phyloP scores from a whole-genome alignment of 2,113 vertebrate genomes.

The Peromyscus maniculatus region DNA sequence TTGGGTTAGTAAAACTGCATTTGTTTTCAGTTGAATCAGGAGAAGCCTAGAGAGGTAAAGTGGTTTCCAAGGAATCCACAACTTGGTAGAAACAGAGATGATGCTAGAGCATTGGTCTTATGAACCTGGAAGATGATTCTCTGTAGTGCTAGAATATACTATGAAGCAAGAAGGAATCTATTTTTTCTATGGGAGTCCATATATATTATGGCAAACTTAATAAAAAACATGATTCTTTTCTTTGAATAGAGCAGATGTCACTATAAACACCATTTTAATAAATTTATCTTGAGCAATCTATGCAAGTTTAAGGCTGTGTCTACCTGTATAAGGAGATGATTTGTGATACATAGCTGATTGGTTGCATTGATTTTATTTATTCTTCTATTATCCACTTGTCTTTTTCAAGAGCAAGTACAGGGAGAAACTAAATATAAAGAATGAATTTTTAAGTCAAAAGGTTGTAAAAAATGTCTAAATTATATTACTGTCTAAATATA shows the following conservation, averaged over 20 bases:
- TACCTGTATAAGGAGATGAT: slow-evolving; percentile 55
- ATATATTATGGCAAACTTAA: slow-evolving; percentile 21
- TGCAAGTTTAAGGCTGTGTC: background rate
- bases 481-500: slow-evolving; percentile 61
- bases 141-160: background rate
- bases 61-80: background rate
- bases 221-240: background rate
- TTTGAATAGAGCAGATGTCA: background rate
- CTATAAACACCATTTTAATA: slow-evolving; percentile 49
- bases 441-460: slow-evolving; percentile 66
- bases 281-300: slow-evolving; percentile 45
- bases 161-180: background rate
- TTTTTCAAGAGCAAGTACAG: slow-evolving; percentile 61
- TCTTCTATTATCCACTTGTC: slow-evolving; percentile 59
- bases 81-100: slow-evolving; percentile 2
- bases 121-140: background rate
- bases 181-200: background rate
- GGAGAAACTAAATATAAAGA: slow-evolving; percentile 69
- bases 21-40: slow-evolving; percentile 45
- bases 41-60: background rate
- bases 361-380: slow-evolving; percentile 69
- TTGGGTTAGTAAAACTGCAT: slow-evolving; percentile 16
- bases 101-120: background rate
- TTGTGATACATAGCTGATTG: slow-evolving; percentile 59
- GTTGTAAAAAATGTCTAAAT: slow-evolving; percentile 67